Evolutionary conservation across 2,888 invertebrate species (phyloP).

Genomic region (Bellardia pandia): DNA sequence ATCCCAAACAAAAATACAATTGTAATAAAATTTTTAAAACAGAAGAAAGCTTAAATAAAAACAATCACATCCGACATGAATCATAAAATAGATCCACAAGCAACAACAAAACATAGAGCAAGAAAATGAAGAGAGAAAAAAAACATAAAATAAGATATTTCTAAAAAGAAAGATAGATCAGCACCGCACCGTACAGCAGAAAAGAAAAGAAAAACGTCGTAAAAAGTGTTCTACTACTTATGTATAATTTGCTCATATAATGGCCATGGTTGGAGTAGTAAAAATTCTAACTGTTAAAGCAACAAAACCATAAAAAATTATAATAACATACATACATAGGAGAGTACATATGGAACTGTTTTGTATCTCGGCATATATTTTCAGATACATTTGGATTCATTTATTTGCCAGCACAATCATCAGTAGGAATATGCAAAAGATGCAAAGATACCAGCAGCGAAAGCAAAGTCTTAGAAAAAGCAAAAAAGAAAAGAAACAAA

Average conservation of each 20-base stretch:
- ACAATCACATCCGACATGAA: conserved; percentile 26
- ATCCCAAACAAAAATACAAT: neutral
- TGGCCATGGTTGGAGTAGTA: conserved; percentile 43
- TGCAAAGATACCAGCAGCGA: neutral
- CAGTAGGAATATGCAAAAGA: conserved; percentile 42
- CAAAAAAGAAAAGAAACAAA: neutral
- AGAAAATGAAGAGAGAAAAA: neutral
- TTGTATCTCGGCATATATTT: neutral
- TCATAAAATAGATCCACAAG: conserved; percentile 46
- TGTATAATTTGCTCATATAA: conserved; percentile 24
- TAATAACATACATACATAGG: conserved; percentile 20
- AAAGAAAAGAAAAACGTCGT: conserved; percentile 14
- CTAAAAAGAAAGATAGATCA: conserved; percentile 21
- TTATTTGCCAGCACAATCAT: conserved; percentile 33
- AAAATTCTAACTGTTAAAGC: conserved; percentile 62
- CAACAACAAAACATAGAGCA: conserved; percentile 18
- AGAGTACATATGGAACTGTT: conserved; percentile 2
- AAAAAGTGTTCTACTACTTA: conserved; percentile 58
- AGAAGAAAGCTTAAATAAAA: neutral
- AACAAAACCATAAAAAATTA: conserved; percentile 42
- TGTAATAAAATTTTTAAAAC: conserved; percentile 30
- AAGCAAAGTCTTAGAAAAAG: conserved; percentile 10
- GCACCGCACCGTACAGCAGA: neutral
- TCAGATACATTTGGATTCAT: conserved; percentile 4
- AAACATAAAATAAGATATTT: conserved; percentile 1